A percentile compares a stretch with the other conserved stretches of the same genome.
Conservation (phyloP, 2,113 vertebrate species). For the Triplophysa rosa region DNA sequence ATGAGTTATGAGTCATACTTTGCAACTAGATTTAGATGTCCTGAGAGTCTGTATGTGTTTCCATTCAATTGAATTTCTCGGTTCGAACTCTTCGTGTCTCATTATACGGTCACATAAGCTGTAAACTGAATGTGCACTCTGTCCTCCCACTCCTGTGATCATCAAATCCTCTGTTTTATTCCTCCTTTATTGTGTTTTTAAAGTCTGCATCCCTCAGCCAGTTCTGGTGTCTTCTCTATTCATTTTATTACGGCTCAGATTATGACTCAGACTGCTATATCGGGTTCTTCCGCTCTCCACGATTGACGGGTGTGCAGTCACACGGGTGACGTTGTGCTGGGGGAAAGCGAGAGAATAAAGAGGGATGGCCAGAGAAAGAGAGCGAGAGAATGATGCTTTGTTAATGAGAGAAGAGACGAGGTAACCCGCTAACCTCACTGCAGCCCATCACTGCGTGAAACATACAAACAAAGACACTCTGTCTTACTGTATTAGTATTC, state of each 20-base stretch:
- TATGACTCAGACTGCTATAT: constrained; percentile 18
- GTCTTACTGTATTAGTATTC: constrained; percentile 46
- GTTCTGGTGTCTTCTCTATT: neutral
- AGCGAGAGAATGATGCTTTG: constrained; percentile 17
- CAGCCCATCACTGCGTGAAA: constrained; percentile 22
- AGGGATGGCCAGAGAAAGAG: neutral
- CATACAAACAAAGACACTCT: constrained; percentile 8
- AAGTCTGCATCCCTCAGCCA: neutral
- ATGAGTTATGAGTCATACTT: too few relatives aligned
- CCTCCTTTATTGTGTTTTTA: neutral
- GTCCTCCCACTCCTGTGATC: neutral
- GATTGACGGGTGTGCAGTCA: neutral
- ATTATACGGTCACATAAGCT: neutral
- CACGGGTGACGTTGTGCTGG: neutral
- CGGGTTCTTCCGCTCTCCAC: neutral
- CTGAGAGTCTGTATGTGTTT: neutral
- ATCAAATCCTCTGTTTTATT: neutral
- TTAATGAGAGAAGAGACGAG: neutral
- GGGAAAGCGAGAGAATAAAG: neutral
- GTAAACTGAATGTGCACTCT: too few relatives aligned
- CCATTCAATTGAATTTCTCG: neutral
- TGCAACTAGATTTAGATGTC: too few relatives aligned
- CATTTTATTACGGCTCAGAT: constrained; percentile 1
- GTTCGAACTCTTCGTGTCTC: neutral
- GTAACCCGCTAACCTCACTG: neutral